Conservation (phyloP, 2,113 vertebrate genomes). For the Probosciger aterrimus region DNA sequence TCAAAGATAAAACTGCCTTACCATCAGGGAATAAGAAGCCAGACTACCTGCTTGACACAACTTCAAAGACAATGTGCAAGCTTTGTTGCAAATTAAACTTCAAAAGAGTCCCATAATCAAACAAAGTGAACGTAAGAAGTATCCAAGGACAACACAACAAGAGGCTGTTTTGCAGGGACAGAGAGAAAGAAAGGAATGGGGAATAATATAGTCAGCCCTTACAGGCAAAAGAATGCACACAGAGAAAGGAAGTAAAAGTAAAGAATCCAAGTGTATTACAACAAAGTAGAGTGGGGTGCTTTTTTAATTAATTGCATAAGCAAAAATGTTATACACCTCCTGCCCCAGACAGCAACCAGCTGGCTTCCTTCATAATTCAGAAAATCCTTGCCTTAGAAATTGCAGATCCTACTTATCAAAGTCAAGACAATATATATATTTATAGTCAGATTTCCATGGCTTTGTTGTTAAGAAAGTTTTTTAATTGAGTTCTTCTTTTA, state of each 20-base stretch:
- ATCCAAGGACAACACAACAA: slow-evolving; percentile 1
- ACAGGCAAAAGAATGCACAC: neutral
- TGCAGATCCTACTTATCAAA: neutral
- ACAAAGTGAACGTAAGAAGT: neutral
- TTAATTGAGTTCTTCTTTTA: neutral
- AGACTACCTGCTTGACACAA: neutral
- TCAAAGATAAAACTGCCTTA: neutral
- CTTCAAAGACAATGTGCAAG: neutral
- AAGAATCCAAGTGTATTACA: neutral
- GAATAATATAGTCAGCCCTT: neutral
- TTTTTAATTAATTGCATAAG: neutral
- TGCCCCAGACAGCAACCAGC: neutral
- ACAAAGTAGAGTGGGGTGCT: accelerated
- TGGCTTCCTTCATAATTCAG: neutral
- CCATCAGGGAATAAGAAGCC: neutral
- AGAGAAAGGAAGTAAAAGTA: neutral
- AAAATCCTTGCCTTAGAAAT: neutral
- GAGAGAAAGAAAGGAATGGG: neutral
- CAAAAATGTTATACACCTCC: neutral
- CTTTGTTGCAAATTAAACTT: slow-evolving; percentile 21
- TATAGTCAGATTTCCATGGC: neutral
- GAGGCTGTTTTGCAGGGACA: neutral
- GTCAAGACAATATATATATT: neutral
- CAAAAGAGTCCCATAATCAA: slow-evolving; percentile 37
- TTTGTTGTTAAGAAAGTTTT: neutral